phyloP scores from a whole-genome alignment of 2,888 invertebrate species.

The Phortica okadai region DNA sequence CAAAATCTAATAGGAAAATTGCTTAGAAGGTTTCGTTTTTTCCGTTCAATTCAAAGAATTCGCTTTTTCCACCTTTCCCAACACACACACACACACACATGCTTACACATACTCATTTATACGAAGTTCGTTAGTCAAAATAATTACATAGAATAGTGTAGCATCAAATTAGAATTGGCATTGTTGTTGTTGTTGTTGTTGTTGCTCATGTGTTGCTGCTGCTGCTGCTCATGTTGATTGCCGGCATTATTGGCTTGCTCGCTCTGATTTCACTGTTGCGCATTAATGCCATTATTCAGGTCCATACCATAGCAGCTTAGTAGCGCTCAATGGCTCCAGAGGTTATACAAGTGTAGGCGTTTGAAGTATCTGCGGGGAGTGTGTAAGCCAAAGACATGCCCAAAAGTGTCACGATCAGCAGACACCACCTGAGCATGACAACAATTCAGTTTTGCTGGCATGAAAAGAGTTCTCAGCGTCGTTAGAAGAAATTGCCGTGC shows the following conservation, averaged over 20 bases:
- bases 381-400: neutral
- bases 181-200: neutral
- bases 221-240: constrained; percentile 12
- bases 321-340: neutral
- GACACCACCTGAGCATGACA: constrained; percentile 17
- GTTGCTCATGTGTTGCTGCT: neutral
- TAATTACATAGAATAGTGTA: constrained; percentile 6
- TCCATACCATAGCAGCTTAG: constrained; percentile 17
- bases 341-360: too few relatives aligned
- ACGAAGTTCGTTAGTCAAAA: constrained; percentile 20
- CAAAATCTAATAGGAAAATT: constrained; percentile 14
- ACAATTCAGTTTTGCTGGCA: neutral
- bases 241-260: neutral
- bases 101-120: neutral
- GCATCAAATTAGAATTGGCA: constrained; percentile 19
- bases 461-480: neutral
- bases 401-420: constrained; percentile 20
- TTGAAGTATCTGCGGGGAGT: neutral
- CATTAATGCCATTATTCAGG: constrained; percentile 2
- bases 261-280: constrained; percentile 28
- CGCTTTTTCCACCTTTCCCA: constrained; percentile 1
- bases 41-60: neutral
- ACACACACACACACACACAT: neutral
- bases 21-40: constrained; percentile 1
- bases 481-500: neutral